Evolutionary conservation across 2,797 vertebrate genomes (phyloP), one percentile per base, ranked within the genome.

Genomic region (Macropodus opercularis): DNA sequence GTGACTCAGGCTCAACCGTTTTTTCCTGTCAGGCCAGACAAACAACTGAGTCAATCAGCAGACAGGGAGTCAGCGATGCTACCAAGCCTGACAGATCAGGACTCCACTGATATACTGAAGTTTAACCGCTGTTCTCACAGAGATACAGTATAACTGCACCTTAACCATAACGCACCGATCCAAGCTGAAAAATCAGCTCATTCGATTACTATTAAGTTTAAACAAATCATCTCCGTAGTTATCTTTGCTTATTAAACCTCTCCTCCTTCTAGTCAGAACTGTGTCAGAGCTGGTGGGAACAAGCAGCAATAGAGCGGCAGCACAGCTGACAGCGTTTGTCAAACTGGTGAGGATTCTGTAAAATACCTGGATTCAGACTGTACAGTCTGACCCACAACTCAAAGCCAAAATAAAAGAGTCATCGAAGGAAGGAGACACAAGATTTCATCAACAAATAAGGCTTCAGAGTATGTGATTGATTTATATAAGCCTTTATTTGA

Each of bases 1-100:
- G 24, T n/a, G 26, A 8, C 48, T 75, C 60, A 50, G 60, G 38
- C 56, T 40, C 23, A 21, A 23, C 24, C 6, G 32, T 35, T 32
- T 19, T 56, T 5, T 19, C 23, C 57, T 53, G 57, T 67, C 62
- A 67, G 27, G 24, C 9, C n/a, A 36, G 18, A 54, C 19, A 26
- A 61, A 60, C 43, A 46, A 31, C 17, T 32, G 26, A 27, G 9
- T 32, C 34, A 46, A 43, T 62, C 43, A 39, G 41, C 31, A 32
- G 49, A 32, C 35, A 66, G 53, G 44, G 51, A 62, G 50, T 44
- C 48, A 39, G 52, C 17, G 39, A 44, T 3, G 10, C 24, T 52
- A 62, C 52, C 35, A 15, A 24, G 22, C 36, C 32, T 52, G 32
- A 61, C 23, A 26, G 26, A 52, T 29, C 13, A 29, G 19, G 24